These are phyloP conservation scores for Prionace glauca DNA, from an alignment of 2,797 vertebrate species.

Conservation along the genomic window DNA sequence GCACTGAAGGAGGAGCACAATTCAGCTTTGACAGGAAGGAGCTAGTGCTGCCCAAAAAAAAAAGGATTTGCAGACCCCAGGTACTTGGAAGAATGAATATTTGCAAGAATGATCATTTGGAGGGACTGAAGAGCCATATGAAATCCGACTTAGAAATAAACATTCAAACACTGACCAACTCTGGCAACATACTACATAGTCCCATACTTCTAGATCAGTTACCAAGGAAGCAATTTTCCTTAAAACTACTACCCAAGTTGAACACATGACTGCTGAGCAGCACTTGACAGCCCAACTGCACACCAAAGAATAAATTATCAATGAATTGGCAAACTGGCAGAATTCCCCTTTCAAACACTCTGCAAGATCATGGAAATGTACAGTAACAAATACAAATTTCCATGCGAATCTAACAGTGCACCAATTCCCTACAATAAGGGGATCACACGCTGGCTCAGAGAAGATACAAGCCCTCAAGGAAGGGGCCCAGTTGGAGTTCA, in stretches of 20 bases:
- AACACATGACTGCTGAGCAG: not conserved
- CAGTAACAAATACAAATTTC: not conserved
- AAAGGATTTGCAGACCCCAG: not conserved
- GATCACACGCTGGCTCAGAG: not conserved
- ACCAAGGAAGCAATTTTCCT: not conserved
- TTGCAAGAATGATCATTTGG: too few species aligned
- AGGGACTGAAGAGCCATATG: not conserved
- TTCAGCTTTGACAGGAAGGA: not conserved
- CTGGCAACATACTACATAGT: not conserved
- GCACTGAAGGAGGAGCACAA: not conserved
- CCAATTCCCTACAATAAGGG: not conserved
- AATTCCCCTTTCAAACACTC: not conserved
- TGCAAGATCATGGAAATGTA: not conserved
- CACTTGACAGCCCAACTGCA: not conserved
- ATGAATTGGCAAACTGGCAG: not conserved
- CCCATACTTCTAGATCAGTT: not conserved
- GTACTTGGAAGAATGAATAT: not conserved
- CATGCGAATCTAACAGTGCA: not conserved
- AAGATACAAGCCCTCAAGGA: too few species aligned
- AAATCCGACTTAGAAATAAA: not conserved
- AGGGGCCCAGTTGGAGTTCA: too few species aligned
- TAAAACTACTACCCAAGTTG: not conserved
- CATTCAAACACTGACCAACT: not conserved
- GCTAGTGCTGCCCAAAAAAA: not conserved
- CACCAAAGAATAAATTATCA: not conserved